These are phyloP conservation scores for Aplochiton taeniatus DNA, from an alignment of 2,797 vertebrate species.

Conservation along the genomic window DNA sequence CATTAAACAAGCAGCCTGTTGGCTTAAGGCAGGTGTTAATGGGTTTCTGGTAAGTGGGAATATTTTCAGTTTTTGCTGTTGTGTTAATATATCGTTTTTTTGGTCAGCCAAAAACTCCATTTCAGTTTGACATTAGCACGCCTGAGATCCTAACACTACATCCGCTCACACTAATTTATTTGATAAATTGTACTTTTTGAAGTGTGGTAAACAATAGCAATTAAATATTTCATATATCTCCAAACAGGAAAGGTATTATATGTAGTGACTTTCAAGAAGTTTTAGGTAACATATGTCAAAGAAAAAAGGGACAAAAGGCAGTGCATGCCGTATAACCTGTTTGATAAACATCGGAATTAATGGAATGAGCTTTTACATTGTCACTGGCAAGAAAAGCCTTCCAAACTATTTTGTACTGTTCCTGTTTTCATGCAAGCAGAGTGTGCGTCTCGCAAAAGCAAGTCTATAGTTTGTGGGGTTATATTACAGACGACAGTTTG, in stretches of 20 bases:
- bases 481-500: too few relatives aligned
- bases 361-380: conserved; percentile 47
- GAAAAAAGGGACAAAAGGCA: conserved; percentile 1
- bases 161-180: too few relatives aligned
- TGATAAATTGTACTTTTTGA: too few relatives aligned
- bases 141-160: too few relatives aligned
- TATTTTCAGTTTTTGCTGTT: not conserved
- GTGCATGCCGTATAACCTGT: conserved; percentile 61
- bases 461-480: too few relatives aligned
- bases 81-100: not conserved
- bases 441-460: too few relatives aligned
- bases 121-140: not conserved
- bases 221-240: too few relatives aligned
- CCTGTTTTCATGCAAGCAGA: too few relatives aligned
- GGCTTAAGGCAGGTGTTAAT: conserved; percentile 6
- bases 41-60: conserved; percentile 39
- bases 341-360: conserved; percentile 69
- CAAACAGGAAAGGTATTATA: too few relatives aligned
- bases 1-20: conserved; percentile 12
- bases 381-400: too few relatives aligned
- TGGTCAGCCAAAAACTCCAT: not conserved
- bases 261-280: not conserved
- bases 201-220: too few relatives aligned
- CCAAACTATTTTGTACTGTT: too few relatives aligned
- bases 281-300: not conserved